These are phyloP conservation scores for Megamerina dolium DNA, from an alignment of 2,888 invertebrate species.

Conservation along the genomic window DNA sequence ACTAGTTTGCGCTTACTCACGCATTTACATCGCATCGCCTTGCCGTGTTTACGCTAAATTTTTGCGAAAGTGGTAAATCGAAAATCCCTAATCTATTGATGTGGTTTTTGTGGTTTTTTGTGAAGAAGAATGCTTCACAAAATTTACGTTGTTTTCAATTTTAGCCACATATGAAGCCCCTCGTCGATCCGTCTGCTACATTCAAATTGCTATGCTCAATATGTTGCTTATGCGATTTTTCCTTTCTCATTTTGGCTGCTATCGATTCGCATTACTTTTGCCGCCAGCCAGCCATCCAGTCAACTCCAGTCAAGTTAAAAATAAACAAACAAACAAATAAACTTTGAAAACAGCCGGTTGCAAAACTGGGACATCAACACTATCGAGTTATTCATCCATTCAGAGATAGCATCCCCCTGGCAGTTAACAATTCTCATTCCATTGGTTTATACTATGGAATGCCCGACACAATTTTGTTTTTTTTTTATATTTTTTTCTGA, in stretches of 20 bases:
- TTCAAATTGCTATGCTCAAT: background rate
- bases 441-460: too few species aligned
- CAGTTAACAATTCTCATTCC: background rate
- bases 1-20: background rate
- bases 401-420: background rate
- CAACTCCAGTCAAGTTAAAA: conserved; percentile 14
- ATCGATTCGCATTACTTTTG: background rate
- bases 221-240: background rate
- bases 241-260: background rate
- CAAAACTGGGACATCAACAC: conserved; percentile 17
- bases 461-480: background rate
- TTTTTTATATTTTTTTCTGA: background rate
- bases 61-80: conserved; percentile 12
- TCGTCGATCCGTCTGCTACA: background rate
- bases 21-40: background rate
- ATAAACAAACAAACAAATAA: conserved; percentile 29
- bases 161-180: conserved; percentile 5
- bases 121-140: background rate
- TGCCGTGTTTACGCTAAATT: too few species aligned
- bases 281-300: background rate
- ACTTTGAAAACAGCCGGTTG: conserved; percentile 24
- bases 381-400: too few species aligned
- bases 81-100: conserved; percentile 24
- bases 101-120: conserved; percentile 20
- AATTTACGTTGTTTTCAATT: conserved; percentile 17